These are phyloP conservation scores for Blastomussa wellsi DNA, from an alignment of 92 coral and sea anemone genomes.

Conservation along the genomic window DNA sequence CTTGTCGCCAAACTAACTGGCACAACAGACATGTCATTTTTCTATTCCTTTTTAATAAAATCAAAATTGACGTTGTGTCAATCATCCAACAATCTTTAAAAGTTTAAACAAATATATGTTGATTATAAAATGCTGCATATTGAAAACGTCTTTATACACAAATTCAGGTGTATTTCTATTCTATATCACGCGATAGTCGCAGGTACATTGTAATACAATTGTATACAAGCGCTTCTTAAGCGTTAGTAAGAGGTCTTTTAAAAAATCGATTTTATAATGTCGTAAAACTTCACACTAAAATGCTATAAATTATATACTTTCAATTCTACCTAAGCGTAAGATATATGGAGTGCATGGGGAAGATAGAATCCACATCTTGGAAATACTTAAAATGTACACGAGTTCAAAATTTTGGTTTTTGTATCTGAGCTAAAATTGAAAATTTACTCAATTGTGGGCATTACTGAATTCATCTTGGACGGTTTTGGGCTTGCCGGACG, in stretches of 20 bases:
- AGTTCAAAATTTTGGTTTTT: background rate
- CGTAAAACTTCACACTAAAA: conserved; percentile 40
- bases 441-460: background rate
- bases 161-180: background rate
- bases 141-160: background rate
- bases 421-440: conserved; percentile 3
- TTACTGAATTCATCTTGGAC: background rate
- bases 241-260: background rate
- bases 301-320: conserved; percentile 17
- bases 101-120: background rate
- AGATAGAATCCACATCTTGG: background rate
- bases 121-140: background rate
- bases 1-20: background rate
- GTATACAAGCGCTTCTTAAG: background rate
- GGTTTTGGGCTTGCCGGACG: background rate
- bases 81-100: background rate
- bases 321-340: conserved; percentile 23
- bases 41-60: background rate
- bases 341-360: background rate
- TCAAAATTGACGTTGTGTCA: background rate
- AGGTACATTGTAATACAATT: background rate
- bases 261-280: conserved; percentile 14
- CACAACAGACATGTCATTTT: background rate
- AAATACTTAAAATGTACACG: conserved; percentile 19
- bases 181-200: conserved; percentile 6